Evolutionary conservation across 2,113 vertebrate species (phyloP), one percentile per base, ranked within the genome.

Genomic region (Corythaixoides concolor): DNA sequence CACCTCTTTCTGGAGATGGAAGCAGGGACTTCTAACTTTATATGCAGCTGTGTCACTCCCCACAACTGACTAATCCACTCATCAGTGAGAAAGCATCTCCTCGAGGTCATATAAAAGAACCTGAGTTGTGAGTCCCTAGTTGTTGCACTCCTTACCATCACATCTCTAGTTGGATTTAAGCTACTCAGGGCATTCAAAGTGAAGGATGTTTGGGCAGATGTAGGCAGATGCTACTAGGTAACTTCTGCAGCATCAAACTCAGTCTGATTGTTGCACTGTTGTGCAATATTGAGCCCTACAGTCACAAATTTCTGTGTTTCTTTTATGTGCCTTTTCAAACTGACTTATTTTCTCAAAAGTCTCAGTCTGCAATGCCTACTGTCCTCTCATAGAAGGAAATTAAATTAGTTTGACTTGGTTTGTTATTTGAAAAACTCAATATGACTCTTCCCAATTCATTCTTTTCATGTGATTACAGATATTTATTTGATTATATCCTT

Each of bases 201-300:
- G 9, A 74, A 49, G 28, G 21, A 28, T 47, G 4, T 78, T 59
- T 14, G 8, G n/a, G 37, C 7, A 83, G 7, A 49, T 7, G 4
- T 23, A 21, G 12, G 30, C 49, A 77, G 30, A 41, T 30, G 3
- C 16, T 68, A 7, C 19, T 22, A 45, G 18, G 33, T 59, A 32
- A 32, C 17, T 50, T 59, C 35, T 43, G 22, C 27, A 37, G 21
- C 41, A 41, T 23, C 3, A 0, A 67, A 26, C 15, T 16, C 35
- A 35, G 20, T 3, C 20, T 70, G 47, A 39, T 20, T 32, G 24
- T 17, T 70, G 9, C 0, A 0, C 27, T 64, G 15, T 33, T 66
- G 15, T 22, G 18, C 39, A 60, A 12, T 12, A 43, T n/a, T 3
- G 2, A 66, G 13, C 7, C 20, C 4, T 21, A 45, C 12, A 24